Percentiles rank a stretch among this genome's conserved stretches.
Evolutionary conservation across 2,113 vertebrate species (phyloP).

Genomic region (Cynopterus brachyotis): DNA sequence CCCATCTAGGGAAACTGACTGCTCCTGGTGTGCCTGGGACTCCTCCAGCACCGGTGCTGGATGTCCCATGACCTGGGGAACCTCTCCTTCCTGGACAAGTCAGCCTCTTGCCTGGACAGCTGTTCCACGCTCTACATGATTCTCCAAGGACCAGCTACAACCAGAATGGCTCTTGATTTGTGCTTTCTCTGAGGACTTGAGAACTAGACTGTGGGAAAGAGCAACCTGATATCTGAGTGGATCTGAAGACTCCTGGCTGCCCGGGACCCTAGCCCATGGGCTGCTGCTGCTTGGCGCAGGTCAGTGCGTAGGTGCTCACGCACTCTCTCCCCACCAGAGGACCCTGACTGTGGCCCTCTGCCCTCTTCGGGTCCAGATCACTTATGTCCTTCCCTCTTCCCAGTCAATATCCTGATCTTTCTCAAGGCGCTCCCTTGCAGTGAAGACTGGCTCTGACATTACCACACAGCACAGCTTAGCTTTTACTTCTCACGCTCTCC

Average conservation of each 20-base stretch:
- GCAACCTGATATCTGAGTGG: background rate
- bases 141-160: background rate
- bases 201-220: background rate
- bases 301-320: background rate
- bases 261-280: rapidly evolving
- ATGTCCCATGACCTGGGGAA: background rate
- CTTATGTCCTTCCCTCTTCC: background rate
- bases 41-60: background rate
- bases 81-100: background rate
- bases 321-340: background rate
- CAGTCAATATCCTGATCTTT: background rate
- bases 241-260: background rate
- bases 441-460: background rate
- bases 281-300: background rate
- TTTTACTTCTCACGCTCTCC: background rate
- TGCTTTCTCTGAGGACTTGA: background rate
- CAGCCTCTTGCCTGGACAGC: background rate
- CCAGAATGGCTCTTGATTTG: background rate
- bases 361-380: background rate
- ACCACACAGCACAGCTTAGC: background rate
- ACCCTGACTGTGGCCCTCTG: background rate
- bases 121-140: background rate
- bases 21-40: background rate
- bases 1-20: background rate
- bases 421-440: background rate